Percentiles rank a stretch among this genome's conserved stretches.
Conservation (phyloP, 2,797 vertebrate species). For the Natrix natrix region DNA sequence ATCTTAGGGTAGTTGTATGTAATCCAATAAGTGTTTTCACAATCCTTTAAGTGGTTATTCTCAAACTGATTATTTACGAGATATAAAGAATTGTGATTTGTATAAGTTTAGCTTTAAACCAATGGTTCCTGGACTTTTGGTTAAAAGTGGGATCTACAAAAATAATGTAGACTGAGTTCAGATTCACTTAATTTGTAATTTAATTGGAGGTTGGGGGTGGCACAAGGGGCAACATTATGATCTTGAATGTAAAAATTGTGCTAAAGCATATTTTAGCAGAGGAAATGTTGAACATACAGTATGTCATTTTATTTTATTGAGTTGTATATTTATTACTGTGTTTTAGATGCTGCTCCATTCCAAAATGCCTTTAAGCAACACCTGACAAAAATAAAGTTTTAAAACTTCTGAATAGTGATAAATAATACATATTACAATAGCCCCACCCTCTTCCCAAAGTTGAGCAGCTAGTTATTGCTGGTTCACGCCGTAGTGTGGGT, state of each 20-base stretch:
- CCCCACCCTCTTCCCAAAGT: not conserved
- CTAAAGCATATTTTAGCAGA: not conserved
- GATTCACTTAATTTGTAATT: not conserved
- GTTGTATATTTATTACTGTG: not conserved
- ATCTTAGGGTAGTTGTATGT: too few relatives aligned
- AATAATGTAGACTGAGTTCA: not conserved
- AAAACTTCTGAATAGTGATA: not conserved
- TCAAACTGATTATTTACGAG: too few relatives aligned
- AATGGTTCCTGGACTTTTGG: too few relatives aligned
- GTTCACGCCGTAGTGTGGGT: not conserved
- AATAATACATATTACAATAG: not conserved
- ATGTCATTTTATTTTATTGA: not conserved
- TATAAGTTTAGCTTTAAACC: too few relatives aligned
- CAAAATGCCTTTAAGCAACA: not conserved
- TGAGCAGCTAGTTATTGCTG: not conserved
- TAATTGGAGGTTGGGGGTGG: not conserved
- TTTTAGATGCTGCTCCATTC: not conserved
- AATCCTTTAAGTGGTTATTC: too few relatives aligned
- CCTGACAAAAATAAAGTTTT: not conserved
- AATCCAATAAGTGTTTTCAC: too few relatives aligned
- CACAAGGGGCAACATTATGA: not conserved
- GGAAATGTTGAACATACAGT: not conserved
- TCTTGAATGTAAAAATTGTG: not conserved
- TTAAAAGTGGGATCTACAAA: too few relatives aligned
- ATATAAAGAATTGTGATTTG: too few relatives aligned